Percentiles rank a stretch among this genome's conserved stretches.
Conservation (phyloP, 2,113 vertebrate genomes). For the Seriola aureovittata region DNA sequence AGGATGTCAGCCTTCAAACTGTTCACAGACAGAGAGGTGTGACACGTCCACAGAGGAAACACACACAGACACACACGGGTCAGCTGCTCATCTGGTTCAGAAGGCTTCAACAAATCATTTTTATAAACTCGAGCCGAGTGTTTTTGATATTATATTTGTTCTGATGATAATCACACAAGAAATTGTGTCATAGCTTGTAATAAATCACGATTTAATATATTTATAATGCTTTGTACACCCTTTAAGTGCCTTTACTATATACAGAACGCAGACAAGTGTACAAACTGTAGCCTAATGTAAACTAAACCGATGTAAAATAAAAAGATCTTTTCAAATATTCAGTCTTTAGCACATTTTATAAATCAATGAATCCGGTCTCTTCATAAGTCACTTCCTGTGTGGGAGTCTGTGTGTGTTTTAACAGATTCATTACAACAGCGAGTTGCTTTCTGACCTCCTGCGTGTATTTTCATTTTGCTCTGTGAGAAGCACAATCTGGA, state of each 20-base stretch:
- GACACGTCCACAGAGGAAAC: slow-evolving; percentile 55
- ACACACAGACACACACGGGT: slow-evolving; percentile 44
- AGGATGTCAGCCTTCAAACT: slow-evolving; percentile 24
- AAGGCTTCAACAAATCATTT: background rate
- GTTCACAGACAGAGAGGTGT: background rate
- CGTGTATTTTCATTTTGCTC: slow-evolving; percentile 14
- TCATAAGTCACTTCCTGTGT: background rate
- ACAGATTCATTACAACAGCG: background rate
- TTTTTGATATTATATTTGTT: slow-evolving; percentile 21
- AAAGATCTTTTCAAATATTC: slow-evolving; percentile 50
- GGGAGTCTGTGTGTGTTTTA: background rate
- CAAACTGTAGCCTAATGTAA: slow-evolving; percentile 69
- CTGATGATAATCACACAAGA: slow-evolving; percentile 37
- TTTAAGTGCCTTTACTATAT: slow-evolving; percentile 78
- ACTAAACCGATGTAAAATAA: slow-evolving; percentile 65
- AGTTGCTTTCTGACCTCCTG: slow-evolving; percentile 1
- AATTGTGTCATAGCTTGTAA: slow-evolving; percentile 87
- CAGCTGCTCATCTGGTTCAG: slow-evolving; percentile 54
- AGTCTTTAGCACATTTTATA: background rate
- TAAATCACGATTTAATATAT: slow-evolving; percentile 92
- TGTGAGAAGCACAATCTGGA: slow-evolving; percentile 85
- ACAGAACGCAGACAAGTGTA: slow-evolving; percentile 65
- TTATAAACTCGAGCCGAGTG: background rate
- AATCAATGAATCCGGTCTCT: background rate
- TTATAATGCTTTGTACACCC: slow-evolving; percentile 81